Evolutionary conservation across 2,797 vertebrate genomes (phyloP).

Genomic region (Chaetophractus vellerosus): DNA sequence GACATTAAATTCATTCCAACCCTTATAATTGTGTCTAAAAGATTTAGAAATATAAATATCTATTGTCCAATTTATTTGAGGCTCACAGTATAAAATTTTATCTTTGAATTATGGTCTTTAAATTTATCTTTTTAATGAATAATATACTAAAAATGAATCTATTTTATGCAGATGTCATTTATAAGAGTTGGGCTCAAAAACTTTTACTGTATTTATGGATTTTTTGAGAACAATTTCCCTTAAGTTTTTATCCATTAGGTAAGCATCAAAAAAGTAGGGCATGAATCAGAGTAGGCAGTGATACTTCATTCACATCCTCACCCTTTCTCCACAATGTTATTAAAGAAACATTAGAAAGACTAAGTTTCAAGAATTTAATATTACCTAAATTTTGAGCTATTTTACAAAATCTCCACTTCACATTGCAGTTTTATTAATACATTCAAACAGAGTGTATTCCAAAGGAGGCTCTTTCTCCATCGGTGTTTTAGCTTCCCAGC

Average conservation of each 20-base stretch:
- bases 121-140: not conserved
- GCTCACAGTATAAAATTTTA: not conserved
- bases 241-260: not conserved
- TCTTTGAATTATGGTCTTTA: not conserved
- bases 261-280: not conserved
- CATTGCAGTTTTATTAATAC: not conserved
- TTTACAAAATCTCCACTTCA: not conserved
- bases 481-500: too few species aligned
- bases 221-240: not conserved
- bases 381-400: not conserved
- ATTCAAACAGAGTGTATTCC: not conserved
- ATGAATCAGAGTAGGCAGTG: not conserved
- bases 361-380: not conserved
- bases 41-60: slow-evolving; percentile 7
- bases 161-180: not conserved
- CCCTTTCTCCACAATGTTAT: not conserved
- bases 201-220: not conserved
- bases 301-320: not conserved
- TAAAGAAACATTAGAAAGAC: not conserved
- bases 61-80: not conserved
- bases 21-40: not conserved
- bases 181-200: not conserved
- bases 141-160: not conserved
- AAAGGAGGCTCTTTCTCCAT: fast-evolving
- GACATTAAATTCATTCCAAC: not conserved